phyloP scores from a whole-genome alignment of 2,888 invertebrate genomes.

The Rhimphoctona megacephalus region DNA sequence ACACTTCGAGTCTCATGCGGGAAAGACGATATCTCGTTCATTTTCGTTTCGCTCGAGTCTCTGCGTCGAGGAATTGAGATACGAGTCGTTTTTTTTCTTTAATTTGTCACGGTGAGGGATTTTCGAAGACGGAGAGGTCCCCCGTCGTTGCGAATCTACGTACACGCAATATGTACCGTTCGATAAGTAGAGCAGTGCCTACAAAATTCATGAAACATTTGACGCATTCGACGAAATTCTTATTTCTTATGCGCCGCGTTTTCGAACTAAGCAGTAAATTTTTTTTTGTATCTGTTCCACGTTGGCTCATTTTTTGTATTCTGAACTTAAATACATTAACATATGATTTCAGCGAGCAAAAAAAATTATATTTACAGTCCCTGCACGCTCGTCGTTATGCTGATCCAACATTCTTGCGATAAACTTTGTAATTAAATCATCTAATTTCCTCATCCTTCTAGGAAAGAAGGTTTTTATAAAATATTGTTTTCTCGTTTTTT shows the following conservation, averaged over 20 bases:
- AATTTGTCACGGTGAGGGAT: constrained; percentile 67
- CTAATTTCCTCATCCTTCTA: constrained; percentile 1
- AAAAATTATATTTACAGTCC: constrained; percentile 1
- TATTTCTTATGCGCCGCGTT: not conserved
- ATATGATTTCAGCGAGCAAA: not conserved
- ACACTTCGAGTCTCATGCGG: constrained; percentile 75
- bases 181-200: not conserved
- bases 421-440: not conserved
- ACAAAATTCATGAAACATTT: not conserved
- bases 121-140: constrained; percentile 21
- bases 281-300: not conserved
- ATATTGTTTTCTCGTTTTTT: not conserved
- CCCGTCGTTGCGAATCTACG: not conserved
- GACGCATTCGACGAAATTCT: not conserved
- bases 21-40: constrained; percentile 77
- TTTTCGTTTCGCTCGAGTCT: constrained; percentile 73
- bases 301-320: not conserved
- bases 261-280: not conserved
- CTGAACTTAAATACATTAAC: not conserved
- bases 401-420: constrained; percentile 14
- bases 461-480: not conserved
- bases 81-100: constrained; percentile 17
- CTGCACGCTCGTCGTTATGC: not conserved
- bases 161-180: not conserved
- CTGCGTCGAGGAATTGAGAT: constrained; percentile 64